phyloP scores from a whole-genome alignment of 2,113 vertebrate genomes.

The Stomatorhinus ivindoensis region DNA sequence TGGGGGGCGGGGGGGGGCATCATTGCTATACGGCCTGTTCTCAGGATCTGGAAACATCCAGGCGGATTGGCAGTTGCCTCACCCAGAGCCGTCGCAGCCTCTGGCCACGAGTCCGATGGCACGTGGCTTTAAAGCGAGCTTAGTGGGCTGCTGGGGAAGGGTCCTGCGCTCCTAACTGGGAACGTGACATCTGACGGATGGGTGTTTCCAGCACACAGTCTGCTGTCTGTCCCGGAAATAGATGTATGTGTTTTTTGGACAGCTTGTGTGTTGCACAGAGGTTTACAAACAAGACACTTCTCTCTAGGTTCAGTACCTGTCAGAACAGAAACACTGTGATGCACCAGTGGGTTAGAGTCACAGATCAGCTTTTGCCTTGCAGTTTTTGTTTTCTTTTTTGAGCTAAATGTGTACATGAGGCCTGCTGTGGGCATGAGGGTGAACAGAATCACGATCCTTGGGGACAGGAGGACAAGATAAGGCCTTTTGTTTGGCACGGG shows the following conservation, averaged over 20 bases:
- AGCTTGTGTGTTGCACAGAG: neutral
- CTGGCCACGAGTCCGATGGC: neutral
- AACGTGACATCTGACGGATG: neutral
- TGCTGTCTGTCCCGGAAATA: neutral
- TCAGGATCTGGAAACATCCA: neutral
- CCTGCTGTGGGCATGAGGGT: neutral
- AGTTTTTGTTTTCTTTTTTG: neutral
- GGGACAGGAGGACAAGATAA: neutral
- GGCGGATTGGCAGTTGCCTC: no score
- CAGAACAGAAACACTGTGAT: neutral
- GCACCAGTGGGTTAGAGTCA: neutral
- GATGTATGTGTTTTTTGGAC: neutral
- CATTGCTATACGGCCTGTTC: neutral
- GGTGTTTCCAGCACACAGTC: neutral
- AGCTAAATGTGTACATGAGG: neutral
- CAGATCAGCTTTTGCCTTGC: neutral
- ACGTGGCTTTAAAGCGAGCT: neutral
- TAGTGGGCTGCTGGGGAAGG: neutral
- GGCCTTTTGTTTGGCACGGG: neutral
- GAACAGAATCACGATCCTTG: neutral
- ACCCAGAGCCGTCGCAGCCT: neutral
- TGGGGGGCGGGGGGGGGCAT: neutral
- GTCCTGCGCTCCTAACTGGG: neutral
- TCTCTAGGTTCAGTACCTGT: neutral
- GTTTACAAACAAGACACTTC: neutral